Evolutionary conservation across 2,113 vertebrate species (phyloP).

Genomic region (Trogon melanurus): DNA sequence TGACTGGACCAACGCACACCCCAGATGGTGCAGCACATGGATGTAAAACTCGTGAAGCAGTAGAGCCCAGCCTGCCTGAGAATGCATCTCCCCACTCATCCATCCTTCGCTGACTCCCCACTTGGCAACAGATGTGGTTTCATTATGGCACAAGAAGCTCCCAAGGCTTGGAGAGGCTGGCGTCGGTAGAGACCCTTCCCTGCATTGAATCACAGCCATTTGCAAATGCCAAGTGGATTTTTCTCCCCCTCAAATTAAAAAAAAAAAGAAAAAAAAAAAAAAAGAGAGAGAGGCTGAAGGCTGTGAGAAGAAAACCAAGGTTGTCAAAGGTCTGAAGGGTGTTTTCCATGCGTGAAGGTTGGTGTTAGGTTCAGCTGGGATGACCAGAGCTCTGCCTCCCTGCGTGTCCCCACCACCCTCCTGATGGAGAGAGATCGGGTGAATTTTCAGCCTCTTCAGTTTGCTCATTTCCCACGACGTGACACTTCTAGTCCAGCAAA

Average conservation of each 20-base stretch:
- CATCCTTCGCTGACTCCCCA: constrained; percentile 11
- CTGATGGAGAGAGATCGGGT: neutral
- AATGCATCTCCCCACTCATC: constrained; percentile 23
- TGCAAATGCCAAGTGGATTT: constrained; percentile 20
- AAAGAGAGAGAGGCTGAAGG: neutral
- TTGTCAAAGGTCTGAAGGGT: neutral
- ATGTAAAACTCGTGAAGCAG: neutral
- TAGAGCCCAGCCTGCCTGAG: constrained; percentile 23
- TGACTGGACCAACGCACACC: neutral
- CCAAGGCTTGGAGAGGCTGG: constrained; percentile 9
- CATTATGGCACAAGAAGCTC: constrained; percentile 17
- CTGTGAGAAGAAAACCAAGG: neutral
- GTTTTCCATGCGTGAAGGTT: neutral
- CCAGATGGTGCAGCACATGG: constrained; percentile 3
- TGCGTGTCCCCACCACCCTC: accelerated
- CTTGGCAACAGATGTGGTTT: neutral
- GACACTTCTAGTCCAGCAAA: neutral
- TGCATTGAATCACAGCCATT: constrained; percentile 24
- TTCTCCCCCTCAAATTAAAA: neutral
- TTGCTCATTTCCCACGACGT: neutral
- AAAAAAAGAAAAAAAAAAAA: neutral
- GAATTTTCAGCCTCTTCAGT: neutral
- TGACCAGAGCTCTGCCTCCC: neutral
- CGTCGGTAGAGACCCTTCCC: neutral
- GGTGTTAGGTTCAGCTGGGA: neutral